phyloP scores from a whole-genome alignment of 2,113 vertebrate species.

The Grammomys dolichurus region DNA sequence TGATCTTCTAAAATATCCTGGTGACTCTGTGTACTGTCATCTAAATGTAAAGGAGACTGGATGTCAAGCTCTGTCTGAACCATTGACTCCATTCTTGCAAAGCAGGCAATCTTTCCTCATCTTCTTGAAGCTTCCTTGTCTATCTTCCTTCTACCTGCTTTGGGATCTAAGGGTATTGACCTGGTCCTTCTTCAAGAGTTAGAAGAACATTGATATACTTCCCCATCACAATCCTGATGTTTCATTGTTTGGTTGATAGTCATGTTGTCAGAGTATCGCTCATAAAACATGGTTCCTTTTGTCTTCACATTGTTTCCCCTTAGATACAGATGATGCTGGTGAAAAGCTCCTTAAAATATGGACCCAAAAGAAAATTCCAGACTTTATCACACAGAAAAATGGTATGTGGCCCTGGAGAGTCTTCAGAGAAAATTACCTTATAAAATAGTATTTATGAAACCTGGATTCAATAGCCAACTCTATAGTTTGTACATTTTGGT shows the following conservation, averaged over 20 bases:
- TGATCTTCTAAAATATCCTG: background rate
- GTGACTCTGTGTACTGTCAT: background rate
- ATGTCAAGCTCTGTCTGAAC: background rate
- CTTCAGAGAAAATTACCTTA: background rate
- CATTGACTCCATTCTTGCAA: background rate
- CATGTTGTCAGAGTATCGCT: no score
- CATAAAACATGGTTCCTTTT: background rate
- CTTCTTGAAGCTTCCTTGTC: background rate
- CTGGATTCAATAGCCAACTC: background rate
- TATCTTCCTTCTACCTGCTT: background rate
- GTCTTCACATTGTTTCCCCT: fast-evolving
- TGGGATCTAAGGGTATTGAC: no score
- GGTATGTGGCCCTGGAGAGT: background rate
- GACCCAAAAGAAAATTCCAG: background rate
- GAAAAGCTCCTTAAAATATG: background rate
- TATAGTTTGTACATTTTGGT: background rate
- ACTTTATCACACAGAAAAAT: background rate
- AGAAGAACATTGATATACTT: no score
- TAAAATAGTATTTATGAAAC: background rate
- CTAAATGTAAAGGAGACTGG: background rate
- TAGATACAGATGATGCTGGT: background rate
- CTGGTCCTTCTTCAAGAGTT: background rate
- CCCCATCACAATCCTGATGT: fast-evolving
- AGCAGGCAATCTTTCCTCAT: background rate
- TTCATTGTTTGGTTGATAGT: background rate